Evolutionary conservation across 1,140 invertebrate species (phyloP), one percentile per base, ranked within the genome.

Genomic region (Listronotus bonariensis): DNA sequence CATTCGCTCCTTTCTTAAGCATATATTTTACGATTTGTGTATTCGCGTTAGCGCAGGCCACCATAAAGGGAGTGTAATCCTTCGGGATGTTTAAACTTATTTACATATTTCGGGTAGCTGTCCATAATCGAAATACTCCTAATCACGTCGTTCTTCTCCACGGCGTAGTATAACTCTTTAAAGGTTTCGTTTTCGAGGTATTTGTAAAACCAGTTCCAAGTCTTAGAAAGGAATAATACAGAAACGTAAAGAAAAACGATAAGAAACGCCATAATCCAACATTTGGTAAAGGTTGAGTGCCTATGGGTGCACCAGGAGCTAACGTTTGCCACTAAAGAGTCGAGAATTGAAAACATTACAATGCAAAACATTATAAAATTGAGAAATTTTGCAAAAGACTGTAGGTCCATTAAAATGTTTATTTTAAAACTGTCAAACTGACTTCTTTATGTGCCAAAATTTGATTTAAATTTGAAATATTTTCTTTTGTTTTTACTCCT

Each of bases 1-100:
- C 20, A 48, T 76, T 62, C 7, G 74, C 75, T 32, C 74, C 73
- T 70, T 62, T 62, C 31, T 41, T n/a, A 34, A 76, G 46, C 74
- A 38, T n/a, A n/a, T 62, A 57, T 52, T 67, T 75, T 0, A 76
- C 74, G 18, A 76, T 34, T 53, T 69, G 67, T 6, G 72, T 75
- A 31, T 74, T 72, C n/a, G 62, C 73, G 41, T 69, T 60, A 17
- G 62, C 66, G 64, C 74, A 75, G 9, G 73, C 74, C 17, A 60
- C 61, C 68, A 73, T 68, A 65, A 75, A 75, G 20, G 51, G 64
- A 10, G 52, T 73, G 31, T 69, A 67, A n/a, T 65, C 69, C 15
- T 54, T 45, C n/a, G 3, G 55, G 58, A 9, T 42, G n/a, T 26
- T 59, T 59, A 53, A 56, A 67, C 40, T 17, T 43, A 49, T 72